Base-by-base conservation (phyloP, 2,113 vertebrate species). In the Odocoileus hemionus region DNA sequence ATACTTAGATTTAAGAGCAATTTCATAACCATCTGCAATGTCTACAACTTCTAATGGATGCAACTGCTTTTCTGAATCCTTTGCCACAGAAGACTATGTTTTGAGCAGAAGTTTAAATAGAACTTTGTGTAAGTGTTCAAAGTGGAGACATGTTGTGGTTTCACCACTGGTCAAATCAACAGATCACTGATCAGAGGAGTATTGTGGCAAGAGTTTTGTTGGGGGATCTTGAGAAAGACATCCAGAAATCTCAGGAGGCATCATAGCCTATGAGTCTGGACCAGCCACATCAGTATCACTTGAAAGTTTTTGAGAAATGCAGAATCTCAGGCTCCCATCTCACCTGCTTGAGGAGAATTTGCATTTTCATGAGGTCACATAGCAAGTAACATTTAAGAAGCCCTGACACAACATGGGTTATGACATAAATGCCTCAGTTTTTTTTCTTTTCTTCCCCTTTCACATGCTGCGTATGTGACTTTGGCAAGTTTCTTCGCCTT, bases 1-100 rank as follows among this genome's bases (percentile, higher is more conserved):
- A 70, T 76, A 60, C 76, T 52, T 89, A 74, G 50, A 91, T 96
- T 79, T 95, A 93, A 93, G 94, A 96, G 92, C 57, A 50, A 57
- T 97, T 97, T 97, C 36, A 39, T 79, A 94, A 91, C 84, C 80
- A 82, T 85, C 55, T 36, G 13, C 80, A 70, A 61, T 55, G 57
- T 93, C 58, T 36, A 33, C 61, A 74, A 54, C 54, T 96, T 58
- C 15, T 61, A 67, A 86, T 25, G 58, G 89, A 92, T 39, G 67
- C 28, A 52, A 52, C 6, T 36, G 25, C 74, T 86, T 95, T 97
- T 67, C 64, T 30, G 36, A 57, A 50, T 58, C 50, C 30, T 97
- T 94, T 55, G 50, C 50, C 79, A 92, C 64, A 93, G 54, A 87
- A 39, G 28, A 76, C 52, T 91, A 36, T 3, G 33, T n/a, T 94